These are phyloP conservation scores for Tetragonisca angustula DNA, from an alignment of 2,888 invertebrate genomes.

Conservation along the genomic window DNA sequence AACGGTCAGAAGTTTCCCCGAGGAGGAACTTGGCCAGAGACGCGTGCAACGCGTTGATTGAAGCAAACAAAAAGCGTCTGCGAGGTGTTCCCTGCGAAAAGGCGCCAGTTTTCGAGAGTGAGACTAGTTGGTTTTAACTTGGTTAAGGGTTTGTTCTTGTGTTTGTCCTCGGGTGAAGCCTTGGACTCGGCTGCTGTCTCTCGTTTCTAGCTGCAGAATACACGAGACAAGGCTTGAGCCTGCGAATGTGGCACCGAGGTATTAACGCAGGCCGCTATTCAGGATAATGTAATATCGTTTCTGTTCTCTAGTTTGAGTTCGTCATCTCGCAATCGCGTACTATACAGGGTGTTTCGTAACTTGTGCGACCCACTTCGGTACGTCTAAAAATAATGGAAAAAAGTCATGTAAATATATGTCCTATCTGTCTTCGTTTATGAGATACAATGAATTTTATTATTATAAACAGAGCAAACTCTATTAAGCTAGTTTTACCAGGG, in stretches of 20 bases:
- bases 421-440: too few relatives aligned
- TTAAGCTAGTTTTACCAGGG: too few relatives aligned
- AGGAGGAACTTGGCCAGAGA: conserved; percentile 10
- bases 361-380: too few relatives aligned
- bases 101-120: background rate
- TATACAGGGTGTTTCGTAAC: background rate
- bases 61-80: conserved; percentile 29
- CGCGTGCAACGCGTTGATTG: conserved; percentile 6
- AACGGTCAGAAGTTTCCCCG: conserved; percentile 8
- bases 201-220: background rate
- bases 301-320: background rate
- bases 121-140: conserved; percentile 17
- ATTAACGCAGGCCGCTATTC: background rate
- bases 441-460: too few relatives aligned
- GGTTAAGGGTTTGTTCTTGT: background rate
- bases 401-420: too few relatives aligned
- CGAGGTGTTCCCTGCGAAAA: background rate
- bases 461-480: too few relatives aligned
- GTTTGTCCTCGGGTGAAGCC: background rate
- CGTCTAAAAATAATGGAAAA: too few relatives aligned
- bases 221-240: too few relatives aligned
- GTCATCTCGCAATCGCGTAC: background rate
- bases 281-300: background rate
- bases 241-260: background rate
- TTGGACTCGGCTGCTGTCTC: background rate